Base-by-base conservation (phyloP, 2,797 vertebrate species). In the Cyclopterus lumpus region DNA sequence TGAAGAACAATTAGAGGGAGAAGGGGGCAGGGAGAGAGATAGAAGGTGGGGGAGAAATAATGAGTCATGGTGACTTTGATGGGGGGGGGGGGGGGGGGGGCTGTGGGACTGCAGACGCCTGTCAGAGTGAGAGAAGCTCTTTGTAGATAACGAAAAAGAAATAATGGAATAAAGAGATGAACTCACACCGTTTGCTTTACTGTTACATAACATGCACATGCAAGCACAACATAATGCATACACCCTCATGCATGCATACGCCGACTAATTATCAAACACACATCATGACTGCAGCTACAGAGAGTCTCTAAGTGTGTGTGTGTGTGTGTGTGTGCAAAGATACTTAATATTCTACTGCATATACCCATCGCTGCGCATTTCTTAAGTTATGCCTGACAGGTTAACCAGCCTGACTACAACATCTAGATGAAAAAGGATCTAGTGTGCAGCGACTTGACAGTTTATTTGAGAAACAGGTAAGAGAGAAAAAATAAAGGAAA, bases 71-170 rank as follows among this genome's bases (percentile, higher is more conserved):
- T 34, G 82, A 79, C 83, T 85, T 75, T 86, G 67, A 40, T 61
- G 61, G 58, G 26, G 53, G 58, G 6, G 38, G 61, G 61, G 58
- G 26, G 53, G 61, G 61, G 58, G 26, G 53, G 58, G 6, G 38
- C 42, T 34, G 62, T 28, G 75, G 61, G 75, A 71, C 55, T 75
- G 75, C 53, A 82, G 65, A 80, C 18, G 66, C 36, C 68, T 77
- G 74, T 82, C 80, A 77, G 70, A 78, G 78, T 79, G 81, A 78
- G 72, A 80, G 62, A 65, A 74, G 16, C 53, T 73, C 67, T 87
- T 86, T 89, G 67, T 78, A 86, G 73, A 88, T 81, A 83, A 86
- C 74, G 73, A 82, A 78, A 49, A 81, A 71, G 48, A 81, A 91
- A 80, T 85, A 75, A 89, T 80, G 55, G 75, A 81, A 77, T 67